Percentiles rank a stretch among this genome's conserved stretches.
These are phyloP conservation scores for Phyllostomus discolor DNA, from an alignment of 2,113 vertebrate species.

Conservation along the genomic window DNA sequence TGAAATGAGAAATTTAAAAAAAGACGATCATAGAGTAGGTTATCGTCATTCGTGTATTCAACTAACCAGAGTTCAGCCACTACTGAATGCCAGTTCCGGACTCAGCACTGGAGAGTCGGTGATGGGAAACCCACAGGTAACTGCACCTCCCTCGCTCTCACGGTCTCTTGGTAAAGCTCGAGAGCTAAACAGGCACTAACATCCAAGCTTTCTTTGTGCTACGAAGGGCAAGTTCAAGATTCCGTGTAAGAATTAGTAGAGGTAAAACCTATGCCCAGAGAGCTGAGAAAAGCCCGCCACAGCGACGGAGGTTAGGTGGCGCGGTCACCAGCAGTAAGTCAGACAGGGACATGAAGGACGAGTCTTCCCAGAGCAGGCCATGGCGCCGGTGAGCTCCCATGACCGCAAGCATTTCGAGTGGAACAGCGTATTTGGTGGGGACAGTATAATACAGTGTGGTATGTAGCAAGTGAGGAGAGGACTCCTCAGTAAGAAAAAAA, in stretches of 20 bases:
- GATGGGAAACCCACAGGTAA: not conserved
- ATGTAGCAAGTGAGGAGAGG: not conserved
- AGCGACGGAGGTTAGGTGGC: rapidly evolving
- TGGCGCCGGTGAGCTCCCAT: not conserved
- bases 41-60: not conserved
- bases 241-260: not conserved
- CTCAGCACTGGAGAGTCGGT: not conserved
- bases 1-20: not conserved
- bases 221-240: not conserved
- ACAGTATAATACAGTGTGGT: rapidly evolving
- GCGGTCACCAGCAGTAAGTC: rapidly evolving
- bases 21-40: not conserved
- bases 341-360: too few species aligned
- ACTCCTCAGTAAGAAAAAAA: not conserved
- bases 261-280: not conserved
- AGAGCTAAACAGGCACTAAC: not conserved
- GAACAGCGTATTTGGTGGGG: too few species aligned
- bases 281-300: not conserved
- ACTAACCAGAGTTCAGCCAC: not conserved
- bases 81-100: not conserved
- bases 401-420: not conserved
- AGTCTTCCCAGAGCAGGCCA: rapidly evolving
- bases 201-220: too few species aligned
- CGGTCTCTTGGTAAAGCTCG: not conserved
- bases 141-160: not conserved